Base-by-base conservation (phyloP, 2,888 invertebrate genomes). In the Eupithecia subumbrata region DNA sequence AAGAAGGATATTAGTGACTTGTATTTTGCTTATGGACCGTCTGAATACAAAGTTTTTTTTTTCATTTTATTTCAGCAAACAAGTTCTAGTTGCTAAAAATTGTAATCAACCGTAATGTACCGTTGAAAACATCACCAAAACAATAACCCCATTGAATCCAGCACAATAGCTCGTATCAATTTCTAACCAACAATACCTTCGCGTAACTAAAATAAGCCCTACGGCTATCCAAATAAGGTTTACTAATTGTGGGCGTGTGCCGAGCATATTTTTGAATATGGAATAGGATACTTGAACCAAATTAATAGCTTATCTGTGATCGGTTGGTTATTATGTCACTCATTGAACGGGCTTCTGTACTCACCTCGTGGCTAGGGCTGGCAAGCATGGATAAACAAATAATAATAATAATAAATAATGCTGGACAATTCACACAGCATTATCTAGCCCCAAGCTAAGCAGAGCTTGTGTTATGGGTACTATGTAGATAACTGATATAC, bases 221-320 rank as follows among this genome's bases (percentile, higher is more conserved):
- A 67, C 12, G 12, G 14, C 2, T 8, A 7, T 81, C 75, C 30
- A 0, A 18, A 60, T 82, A 80, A 52, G 73, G 72, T 34, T 67
- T 75, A 52, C n/a, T 16, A 48, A 72, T 48, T 67, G 76, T 76
- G 63, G 69, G 43, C 18, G 56, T 30, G 80, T 83, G 83, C 84
- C 80, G 82, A 83, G 86, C 84, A 84, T 89, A 86, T 86, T 91
- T 34, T 91, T 87, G 82, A 87, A 85, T 88, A 86, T 89, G 83
- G 84, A 89, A 89, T 88, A 84, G 87, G 90, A 92, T 92, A 92
- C 92, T 93, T 90, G 91, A 91, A 91, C 90, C 88, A 93, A 93
- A 94, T 94, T 93, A 93, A 92, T 92, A 90, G 90, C 90, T 92
- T 93, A 94, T 94, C 94, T 89, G 82, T 83, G 89, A 93, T 93